phyloP scores from a whole-genome alignment of 1,140 invertebrate genomes.

The Leptinotarsa undecemlineata region DNA sequence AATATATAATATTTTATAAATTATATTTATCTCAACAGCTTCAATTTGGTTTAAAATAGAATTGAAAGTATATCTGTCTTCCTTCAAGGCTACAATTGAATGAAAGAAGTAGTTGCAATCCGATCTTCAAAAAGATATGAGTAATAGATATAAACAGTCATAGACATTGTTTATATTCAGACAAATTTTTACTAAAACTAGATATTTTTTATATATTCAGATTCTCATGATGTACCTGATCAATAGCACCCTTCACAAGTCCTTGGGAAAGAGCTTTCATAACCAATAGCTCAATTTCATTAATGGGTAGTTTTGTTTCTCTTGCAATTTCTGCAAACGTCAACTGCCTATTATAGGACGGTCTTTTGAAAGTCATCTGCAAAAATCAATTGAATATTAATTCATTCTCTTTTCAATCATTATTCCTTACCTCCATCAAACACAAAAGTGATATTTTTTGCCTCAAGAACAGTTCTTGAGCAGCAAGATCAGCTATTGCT shows the following conservation, averaged over 20 bases:
- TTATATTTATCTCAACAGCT: too few relatives aligned
- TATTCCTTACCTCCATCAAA: constrained; percentile 84
- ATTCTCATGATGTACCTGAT: constrained; percentile 73
- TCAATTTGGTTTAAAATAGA: too few relatives aligned
- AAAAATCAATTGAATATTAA: constrained; percentile 26
- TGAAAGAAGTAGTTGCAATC: too few relatives aligned
- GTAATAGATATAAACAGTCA: too few relatives aligned
- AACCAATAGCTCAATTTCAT: constrained; percentile 91
- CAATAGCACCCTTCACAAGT: constrained; percentile 91
- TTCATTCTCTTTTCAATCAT: not conserved
- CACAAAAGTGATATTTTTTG: constrained; percentile 95
- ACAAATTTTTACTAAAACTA: too few relatives aligned
- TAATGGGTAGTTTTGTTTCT: constrained; percentile 79
- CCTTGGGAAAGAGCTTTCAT: constrained; percentile 98
- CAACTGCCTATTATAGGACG: constrained; percentile 74
- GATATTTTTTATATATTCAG: too few relatives aligned
- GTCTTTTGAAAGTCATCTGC: constrained; percentile 75
- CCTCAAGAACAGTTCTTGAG: constrained; percentile 79
- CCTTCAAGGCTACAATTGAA: too few relatives aligned
- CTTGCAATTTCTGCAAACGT: constrained; percentile 90
- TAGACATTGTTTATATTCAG: too few relatives aligned
- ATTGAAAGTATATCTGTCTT: too few relatives aligned
- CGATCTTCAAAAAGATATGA: too few relatives aligned
- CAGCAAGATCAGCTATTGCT: constrained; percentile 84
- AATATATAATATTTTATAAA: too few relatives aligned